Evolutionary conservation across 2,113 vertebrate species (phyloP), one percentile per base, ranked within the genome.

Genomic region (Sinosuthora webbiana): DNA sequence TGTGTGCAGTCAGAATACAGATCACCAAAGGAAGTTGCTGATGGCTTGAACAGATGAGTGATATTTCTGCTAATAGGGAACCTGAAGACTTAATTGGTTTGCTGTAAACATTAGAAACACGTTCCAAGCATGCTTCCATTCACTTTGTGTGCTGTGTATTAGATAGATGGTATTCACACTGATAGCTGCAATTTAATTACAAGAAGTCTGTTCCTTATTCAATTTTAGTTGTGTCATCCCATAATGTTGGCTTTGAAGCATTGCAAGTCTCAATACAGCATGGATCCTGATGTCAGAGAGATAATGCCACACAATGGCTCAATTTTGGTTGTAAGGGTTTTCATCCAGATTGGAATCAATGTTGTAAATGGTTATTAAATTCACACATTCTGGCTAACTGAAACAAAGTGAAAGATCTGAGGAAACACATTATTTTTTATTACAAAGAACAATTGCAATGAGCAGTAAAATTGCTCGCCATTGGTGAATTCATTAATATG

Each of bases 171-270:
- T 70, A 89, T 96, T 97, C 74, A 91, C 94, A 88, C 82, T 87
- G 92, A 94, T 94, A 94, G 97, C 89, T 92, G 53, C 85, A 95
- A 95, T 97, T 96, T 96, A 95, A 96, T 97, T 97, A 97, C 85
- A 91, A 78, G 87, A 82, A 94, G 31, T 55, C 88, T 95, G 42
- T 93, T 97, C 71, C 86, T 89, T 95, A 68, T 88, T 87, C 83
- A 95, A 28, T 94, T 97, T 97, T 44, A 87, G 62, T 70, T 89
- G 55, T 96, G 87, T 94, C 80, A 90, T 92, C 53, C 55, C 89
- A 91, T 95, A 94, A 82, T 52, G 55, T 79, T 90, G 65, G 56
- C 83, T 96, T 83, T 95, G 83, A 97, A 97, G 25, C 78, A 95
- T 69, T 77, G n/a, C 15, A 77, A 94, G 84, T 78, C 82, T 70